Evolutionary conservation across 2,888 invertebrate genomes (phyloP), one percentile per base, ranked within the genome.

Genomic region (Archips xylosteana): DNA sequence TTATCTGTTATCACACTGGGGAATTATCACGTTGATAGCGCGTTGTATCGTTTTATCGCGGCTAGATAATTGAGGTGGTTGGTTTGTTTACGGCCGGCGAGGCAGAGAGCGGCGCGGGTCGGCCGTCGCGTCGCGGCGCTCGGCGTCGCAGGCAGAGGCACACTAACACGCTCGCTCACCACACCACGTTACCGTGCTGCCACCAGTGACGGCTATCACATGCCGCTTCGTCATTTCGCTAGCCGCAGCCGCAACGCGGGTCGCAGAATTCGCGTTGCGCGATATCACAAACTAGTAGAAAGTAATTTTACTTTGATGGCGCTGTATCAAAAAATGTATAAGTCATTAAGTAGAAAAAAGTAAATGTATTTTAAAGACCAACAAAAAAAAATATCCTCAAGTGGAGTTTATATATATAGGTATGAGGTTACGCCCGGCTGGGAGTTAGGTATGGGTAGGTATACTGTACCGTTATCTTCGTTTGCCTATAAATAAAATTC

Each of bases 1-100:
- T 92, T 93, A 93, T 93, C 93, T 84, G 87, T 89, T 92, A 93
- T 94, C 94, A 90, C 90, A 89, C 87, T 89, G 84, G 83, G 81
- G 82, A 87, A 82, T 89, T 92, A 92, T 92, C 92, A 87, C 84
- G 80, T 84, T 87, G 91, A 93, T 93, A 94, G 85, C 85, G 85
- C 85, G 85, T 82, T 85, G 82, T 86, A 87, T 87, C 84, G 87
- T 85, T 87, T 91, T 93, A 94, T 93, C 94, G 87, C 85, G 83
- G 81, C 76, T 85, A 92, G 92, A 93, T 93, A 91, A 90, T 89
- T 88, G 82, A 80, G 81, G 80, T 87, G 77, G 62, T 68, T 39
- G 74, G 91, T 92, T 92, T 92, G 91, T 91, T 92, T 92, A 91
- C 84, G 87, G 83, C 82, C 77, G 45, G 59, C 12, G 63, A 42